Base-by-base conservation (phyloP, 2,888 invertebrate species). In the Agonopterix heracliana region DNA sequence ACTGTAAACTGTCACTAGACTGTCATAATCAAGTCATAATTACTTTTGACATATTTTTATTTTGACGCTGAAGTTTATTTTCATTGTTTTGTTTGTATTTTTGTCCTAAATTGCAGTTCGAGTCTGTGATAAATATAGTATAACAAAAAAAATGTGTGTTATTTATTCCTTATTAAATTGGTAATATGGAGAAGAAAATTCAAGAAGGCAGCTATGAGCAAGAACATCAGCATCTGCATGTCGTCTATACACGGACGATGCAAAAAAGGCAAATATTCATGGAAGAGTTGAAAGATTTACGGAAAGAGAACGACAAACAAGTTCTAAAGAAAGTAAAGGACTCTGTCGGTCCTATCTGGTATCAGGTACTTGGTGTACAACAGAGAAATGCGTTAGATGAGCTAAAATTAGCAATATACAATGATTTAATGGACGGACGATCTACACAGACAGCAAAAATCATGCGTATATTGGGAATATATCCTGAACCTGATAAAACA, bases 271-370 rank as follows among this genome's bases (percentile, higher is more conserved):
- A 77, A 57, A 47, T 77, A 13, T 87, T 79, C 56, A 78, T 87
- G 78, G 65, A 81, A 45, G 87, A 83, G 44, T 74, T 87, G n/a
- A 75, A 70, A 46, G 61, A 67, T 45, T 50, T 70, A 34, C 75
- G 87, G 3, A 69, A 53, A 47, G 59, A 66, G 34, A 68, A 51
- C 45, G 62, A 66, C 5, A 78, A 68, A 54, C 41, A 53, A 9
- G 40, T 71, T 10, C 50, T 74, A 4, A 61, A 59, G 49, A 54
- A 38, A 10, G 61, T 83, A n/a, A 68, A 46, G 48, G 43, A 50
- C 2, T 51, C 63, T 1, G 63, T 83, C 7, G 88, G 87, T 1
- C 86, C 88, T 0, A 66, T 53, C 9, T 89, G 88, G 88, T 82
- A 85, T 52, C 85, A 87, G 57, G 75, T 78, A 1, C 71, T 89